Conservation (phyloP, 2,113 vertebrate species). For the Bambusicola thoracicus region DNA sequence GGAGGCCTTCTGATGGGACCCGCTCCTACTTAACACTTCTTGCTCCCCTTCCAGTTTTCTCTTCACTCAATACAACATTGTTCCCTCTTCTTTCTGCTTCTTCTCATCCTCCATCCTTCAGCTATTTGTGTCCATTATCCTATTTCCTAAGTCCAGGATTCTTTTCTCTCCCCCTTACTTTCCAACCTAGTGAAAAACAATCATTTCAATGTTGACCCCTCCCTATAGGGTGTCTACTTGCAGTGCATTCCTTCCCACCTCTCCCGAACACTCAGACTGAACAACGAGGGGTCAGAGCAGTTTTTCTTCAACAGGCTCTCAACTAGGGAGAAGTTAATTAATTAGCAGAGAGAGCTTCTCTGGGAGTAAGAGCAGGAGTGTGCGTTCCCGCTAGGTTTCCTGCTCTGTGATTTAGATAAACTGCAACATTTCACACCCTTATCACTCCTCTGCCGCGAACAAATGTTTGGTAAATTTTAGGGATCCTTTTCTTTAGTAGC, state of each 20-base stretch:
- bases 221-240: neutral
- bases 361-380: neutral
- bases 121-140: neutral
- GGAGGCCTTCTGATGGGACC: neutral
- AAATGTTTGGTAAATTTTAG: neutral
- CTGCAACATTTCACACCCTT: neutral
- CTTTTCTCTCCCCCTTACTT: neutral
- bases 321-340: neutral
- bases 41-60: neutral
- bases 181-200: neutral
- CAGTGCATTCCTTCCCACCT: neutral
- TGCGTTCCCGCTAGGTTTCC: neutral
- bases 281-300: neutral
- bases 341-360: neutral
- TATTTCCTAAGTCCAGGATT: neutral
- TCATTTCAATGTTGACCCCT: neutral
- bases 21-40: neutral
- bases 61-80: accelerated
- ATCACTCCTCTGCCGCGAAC: neutral
- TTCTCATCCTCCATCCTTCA: neutral
- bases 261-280: neutral
- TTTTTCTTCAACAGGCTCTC: neutral
- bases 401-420: accelerated
- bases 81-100: neutral
- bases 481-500: neutral